Percentiles rank a stretch among this genome's conserved stretches.
These are phyloP conservation scores for Aradus depressus DNA, from an alignment of 2,888 invertebrate species.

Conservation along the genomic window DNA sequence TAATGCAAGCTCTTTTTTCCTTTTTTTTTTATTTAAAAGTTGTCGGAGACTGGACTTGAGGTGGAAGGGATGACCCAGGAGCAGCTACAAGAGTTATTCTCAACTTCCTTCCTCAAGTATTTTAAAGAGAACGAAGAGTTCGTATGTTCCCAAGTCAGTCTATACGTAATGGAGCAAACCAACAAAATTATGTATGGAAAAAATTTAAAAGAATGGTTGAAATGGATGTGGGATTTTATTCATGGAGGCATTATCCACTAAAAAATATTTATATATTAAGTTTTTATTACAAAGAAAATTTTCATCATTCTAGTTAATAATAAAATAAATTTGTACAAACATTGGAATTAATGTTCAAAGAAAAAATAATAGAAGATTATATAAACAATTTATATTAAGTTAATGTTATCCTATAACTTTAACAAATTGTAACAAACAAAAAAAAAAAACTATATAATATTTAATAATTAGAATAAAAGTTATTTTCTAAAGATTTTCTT, in stretches of 20 bases:
- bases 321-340: neutral
- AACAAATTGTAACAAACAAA: too few relatives aligned
- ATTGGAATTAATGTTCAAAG: neutral
- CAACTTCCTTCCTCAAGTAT: slow-evolving; percentile 14
- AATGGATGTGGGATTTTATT: slow-evolving; percentile 23
- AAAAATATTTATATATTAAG: neutral
- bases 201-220: slow-evolving; percentile 16
- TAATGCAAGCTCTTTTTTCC: too few relatives aligned
- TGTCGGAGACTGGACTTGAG: slow-evolving; percentile 18
- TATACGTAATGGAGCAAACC: slow-evolving; percentile 21
- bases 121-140: slow-evolving; percentile 20
- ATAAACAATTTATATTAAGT: neutral
- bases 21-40: slow-evolving; percentile 17
- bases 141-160: slow-evolving; percentile 16
- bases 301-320: neutral
- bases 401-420: too few relatives aligned
- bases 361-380: neutral
- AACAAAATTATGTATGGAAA: slow-evolving; percentile 23
- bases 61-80: slow-evolving; percentile 23
- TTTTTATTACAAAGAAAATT: neutral
- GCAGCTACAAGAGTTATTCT: slow-evolving; percentile 18
- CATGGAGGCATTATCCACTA: slow-evolving; percentile 11
- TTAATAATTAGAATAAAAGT: too few relatives aligned
- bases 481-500: too few relatives aligned
- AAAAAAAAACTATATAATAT: too few relatives aligned